These are phyloP conservation scores for Tubulanus polymorphus DNA, from an alignment of 2,888 invertebrate species.

Conservation along the genomic window DNA sequence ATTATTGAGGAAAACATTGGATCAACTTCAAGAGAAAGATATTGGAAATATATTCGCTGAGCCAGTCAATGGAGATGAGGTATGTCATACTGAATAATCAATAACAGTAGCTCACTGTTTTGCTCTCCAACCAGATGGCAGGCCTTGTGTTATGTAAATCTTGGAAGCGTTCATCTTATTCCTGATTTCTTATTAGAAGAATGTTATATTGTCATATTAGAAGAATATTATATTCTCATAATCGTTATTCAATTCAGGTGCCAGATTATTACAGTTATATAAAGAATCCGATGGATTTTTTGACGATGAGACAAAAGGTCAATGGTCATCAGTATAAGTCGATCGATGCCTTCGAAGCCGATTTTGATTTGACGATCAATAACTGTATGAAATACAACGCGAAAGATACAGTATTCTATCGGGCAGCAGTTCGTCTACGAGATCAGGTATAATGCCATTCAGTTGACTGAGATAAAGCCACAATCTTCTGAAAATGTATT, in stretches of 20 bases:
- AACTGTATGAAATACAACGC: slow-evolving; percentile 95
- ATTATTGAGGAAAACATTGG: slow-evolving; percentile 71
- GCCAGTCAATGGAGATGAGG: slow-evolving; percentile 73
- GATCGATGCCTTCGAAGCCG: slow-evolving; percentile 76
- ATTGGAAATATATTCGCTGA: slow-evolving; percentile 84
- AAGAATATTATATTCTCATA: background rate
- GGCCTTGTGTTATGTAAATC: no score
- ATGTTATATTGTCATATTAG: background rate
- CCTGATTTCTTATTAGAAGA: no score
- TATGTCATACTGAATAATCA: slow-evolving; percentile 19
- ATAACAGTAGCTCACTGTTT: background rate
- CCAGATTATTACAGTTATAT: slow-evolving; percentile 87
- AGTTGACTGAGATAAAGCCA: no score
- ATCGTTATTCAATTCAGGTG: no score
- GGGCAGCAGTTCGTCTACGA: slow-evolving; percentile 81
- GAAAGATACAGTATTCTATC: slow-evolving; percentile 90
- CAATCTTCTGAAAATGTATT: no score
- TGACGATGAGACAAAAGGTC: slow-evolving; percentile 71
- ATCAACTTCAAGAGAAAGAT: slow-evolving; percentile 74
- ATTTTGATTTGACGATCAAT: slow-evolving; percentile 92
- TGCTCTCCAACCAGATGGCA: no score
- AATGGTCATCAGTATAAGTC: slow-evolving; percentile 52
- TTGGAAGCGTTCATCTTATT: no score
- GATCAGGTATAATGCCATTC: slow-evolving; percentile 61
- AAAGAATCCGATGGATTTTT: slow-evolving; percentile 81